Evolutionary conservation across 2,113 vertebrate species (phyloP), one percentile per base, ranked within the genome.

Genomic region (Pseudolaguvia tuberculata): DNA sequence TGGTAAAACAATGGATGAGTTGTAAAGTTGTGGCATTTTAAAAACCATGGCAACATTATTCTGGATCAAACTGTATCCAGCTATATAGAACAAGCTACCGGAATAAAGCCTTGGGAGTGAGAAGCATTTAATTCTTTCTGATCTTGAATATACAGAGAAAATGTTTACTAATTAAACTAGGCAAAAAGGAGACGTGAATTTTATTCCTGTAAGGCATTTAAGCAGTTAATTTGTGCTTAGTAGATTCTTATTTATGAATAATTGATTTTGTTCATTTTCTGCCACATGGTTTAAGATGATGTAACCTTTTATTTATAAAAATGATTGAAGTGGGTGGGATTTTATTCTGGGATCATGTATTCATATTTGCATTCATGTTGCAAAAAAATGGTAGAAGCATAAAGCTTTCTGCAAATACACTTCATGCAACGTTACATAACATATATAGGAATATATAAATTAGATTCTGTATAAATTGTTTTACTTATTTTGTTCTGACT

Each of bases 401-500:
- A 91, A 85, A 91, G 61, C 84, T 86, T 86, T 89, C 81, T 92
- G 86, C 87, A 80, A 80, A 87, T 88, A 61, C 72, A 20, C 13
- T 66, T 88, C 80, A 83, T 89, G 88, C 82, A 90, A 90, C 90
- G 90, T 89, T 84, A 88, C 79, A 56, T 80, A 77, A 90, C 80
- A 80, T 85, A 87, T 87, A 88, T 87, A 90, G 61, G 39, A 61
- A 70, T 75, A 79, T 70, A 55, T 68, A 51, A 55, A 69, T 70
- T 20, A 35, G 65, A 69, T 25, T 70, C 25, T 78, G 77, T 73
- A 58, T 56, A 72, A 55, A 81, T n/a, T 70, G 69, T 89, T 86
- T 89, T 84, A 84, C 86, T 80, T 89, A 90, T 87, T 91, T 90
- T 86, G 88, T 88, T 90, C 79, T 21, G 87, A 89, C 83, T 79